These are phyloP conservation scores for Melinaea marsaeus DNA, from an alignment of 2,888 invertebrate genomes.

Conservation along the genomic window DNA sequence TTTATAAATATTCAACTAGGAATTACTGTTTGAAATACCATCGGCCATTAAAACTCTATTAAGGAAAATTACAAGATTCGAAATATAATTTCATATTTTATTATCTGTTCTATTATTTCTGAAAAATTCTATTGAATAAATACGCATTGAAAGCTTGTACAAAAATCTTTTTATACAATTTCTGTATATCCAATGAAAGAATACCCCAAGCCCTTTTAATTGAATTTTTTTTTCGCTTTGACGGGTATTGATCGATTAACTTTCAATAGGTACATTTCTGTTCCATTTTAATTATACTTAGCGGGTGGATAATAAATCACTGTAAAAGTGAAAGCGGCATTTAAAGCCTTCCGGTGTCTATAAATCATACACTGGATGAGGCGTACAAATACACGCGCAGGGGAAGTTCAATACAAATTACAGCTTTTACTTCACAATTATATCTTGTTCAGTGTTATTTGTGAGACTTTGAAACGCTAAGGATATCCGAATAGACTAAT, in stretches of 20 bases:
- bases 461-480: conserved; percentile 21
- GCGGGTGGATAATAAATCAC: no score
- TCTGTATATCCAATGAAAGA: conserved; percentile 65
- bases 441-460: conserved; percentile 26
- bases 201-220: conserved; percentile 61
- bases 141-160: conserved; percentile 48
- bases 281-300: no score
- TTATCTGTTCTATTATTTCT: no score
- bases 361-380: conserved; percentile 62
- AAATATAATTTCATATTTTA: no score
- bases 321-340: no score
- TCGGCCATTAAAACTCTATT: no score
- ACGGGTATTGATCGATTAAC: no score
- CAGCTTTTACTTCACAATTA: conserved; percentile 27
- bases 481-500: conserved; percentile 20
- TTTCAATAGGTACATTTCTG: no score
- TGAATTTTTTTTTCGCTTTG: conserved; percentile 49
- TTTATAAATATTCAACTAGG: no score
- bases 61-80: no score
- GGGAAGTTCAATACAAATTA: conserved; percentile 24
- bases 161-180: conserved; percentile 62
- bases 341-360: conserved; percentile 52
- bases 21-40: no score
- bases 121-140: conserved; percentile 57
- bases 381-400: conserved; percentile 39